phyloP scores from a whole-genome alignment of 2,888 invertebrate genomes.

The Cheilosia variabilis region DNA sequence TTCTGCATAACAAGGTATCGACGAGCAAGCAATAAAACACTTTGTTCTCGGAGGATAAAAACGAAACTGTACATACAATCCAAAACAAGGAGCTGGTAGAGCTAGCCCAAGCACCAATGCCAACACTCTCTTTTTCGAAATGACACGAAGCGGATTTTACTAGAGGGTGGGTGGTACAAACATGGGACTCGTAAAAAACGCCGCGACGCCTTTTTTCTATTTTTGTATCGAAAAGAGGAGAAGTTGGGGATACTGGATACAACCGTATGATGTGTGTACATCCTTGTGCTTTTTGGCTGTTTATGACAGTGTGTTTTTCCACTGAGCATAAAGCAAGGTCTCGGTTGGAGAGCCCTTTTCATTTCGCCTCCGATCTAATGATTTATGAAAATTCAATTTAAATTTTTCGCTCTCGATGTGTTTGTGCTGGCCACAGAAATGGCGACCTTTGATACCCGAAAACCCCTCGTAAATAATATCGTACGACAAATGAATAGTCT shows the following conservation, averaged over 20 bases:
- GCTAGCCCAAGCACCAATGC: background rate
- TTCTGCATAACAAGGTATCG: constrained; percentile 66
- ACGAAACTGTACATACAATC: constrained; percentile 21
- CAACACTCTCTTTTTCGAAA: constrained; percentile 19
- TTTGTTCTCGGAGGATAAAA: constrained; percentile 55
- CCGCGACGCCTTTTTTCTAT: constrained; percentile 25
- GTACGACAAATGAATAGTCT: constrained; percentile 45
- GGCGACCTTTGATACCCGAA: background rate
- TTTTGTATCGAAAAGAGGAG: constrained; percentile 10
- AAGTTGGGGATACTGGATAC: background rate
- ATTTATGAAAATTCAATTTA: constrained; percentile 67
- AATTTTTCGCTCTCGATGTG: constrained; percentile 53
- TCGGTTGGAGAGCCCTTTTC: background rate
- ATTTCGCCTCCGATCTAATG: constrained; percentile 29
- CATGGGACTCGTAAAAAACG: constrained; percentile 37
- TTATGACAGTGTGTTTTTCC: constrained; percentile 39
- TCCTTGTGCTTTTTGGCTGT: constrained; percentile 28
- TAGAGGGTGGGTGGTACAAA: background rate
- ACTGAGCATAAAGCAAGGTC: constrained; percentile 11
- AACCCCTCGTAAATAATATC: constrained; percentile 46
- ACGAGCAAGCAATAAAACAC: constrained; percentile 70
- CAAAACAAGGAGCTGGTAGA: constrained; percentile 7
- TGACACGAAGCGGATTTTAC: constrained; percentile 38
- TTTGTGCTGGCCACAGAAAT: background rate
- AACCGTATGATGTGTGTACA: background rate